Base-by-base conservation (phyloP, 1,140 invertebrate species). In the Calliphora vicina region DNA sequence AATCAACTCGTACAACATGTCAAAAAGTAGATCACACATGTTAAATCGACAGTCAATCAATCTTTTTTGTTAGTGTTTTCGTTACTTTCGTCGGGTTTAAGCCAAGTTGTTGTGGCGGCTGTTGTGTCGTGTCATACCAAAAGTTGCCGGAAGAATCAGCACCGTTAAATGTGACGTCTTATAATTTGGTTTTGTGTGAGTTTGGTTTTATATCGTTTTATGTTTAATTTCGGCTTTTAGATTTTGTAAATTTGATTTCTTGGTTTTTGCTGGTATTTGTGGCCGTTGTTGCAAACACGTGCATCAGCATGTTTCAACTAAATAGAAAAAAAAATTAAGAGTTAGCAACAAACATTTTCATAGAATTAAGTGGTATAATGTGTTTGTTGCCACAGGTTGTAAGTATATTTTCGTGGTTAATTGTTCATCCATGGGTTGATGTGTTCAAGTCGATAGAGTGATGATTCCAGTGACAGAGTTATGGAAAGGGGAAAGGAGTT, bases 301-400 rank as follows among this genome's bases (percentile, higher is more conserved):
- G 74, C 74, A 78, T 10, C 8, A 23, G n/a, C 61, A 67, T 20
- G n/a, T 25, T 67, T 67, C 10, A 23, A 67, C 10, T 10, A 57
- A n/a, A n/a, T n/a, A n/a, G n/a, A n/a, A n/a, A 57, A 15, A 17
- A 57, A 57, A 15, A 15, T 17, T 57, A n/a, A n/a, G n/a, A 35
- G 35, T 35, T 6, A 57, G n/a, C 15, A 57, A 57, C 50, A n/a
- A 2, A 13, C 15, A 67, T 67, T 67, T 20, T 6, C 61, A 25
- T 67, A 6, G 61, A 23, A 67, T 67, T 67, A 67, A 67, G 61
- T 67, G 61, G 61, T 67, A 43, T 78, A 78, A 78, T 78, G 74
- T 78, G 74, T 78, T 78, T 78, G 20, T 43, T 45, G 74, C 74
- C 74, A 78, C 74, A 78, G 74, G 74, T 78, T 78, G 74, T 43